Evolutionary conservation across 2,797 vertebrate species (phyloP).

Genomic region (Emys orbicularis): DNA sequence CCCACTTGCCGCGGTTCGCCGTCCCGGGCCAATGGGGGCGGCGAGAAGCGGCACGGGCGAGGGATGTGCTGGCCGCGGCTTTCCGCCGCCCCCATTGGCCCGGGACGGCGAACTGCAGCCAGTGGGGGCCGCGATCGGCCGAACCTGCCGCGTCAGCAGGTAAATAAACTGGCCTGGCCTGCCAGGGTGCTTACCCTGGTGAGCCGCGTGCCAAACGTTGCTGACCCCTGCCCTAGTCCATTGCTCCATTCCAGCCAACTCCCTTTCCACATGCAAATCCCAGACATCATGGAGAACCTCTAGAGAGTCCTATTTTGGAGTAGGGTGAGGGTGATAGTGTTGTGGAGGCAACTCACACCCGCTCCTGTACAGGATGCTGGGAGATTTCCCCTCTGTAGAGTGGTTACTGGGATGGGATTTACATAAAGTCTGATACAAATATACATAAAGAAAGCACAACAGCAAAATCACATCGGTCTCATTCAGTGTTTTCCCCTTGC

Average conservation of each 20-base stretch:
- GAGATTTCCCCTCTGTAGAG: accelerated
- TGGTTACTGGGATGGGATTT: background rate
- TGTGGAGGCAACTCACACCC: background rate
- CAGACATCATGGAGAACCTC: background rate
- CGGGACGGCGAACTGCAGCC: too few species aligned
- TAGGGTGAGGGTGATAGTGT: background rate
- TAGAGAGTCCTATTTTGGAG: background rate
- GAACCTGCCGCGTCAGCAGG: too few species aligned
- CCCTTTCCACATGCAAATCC: background rate
- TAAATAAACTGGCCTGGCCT: too few species aligned
- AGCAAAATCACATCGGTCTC: background rate
- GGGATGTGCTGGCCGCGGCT: too few species aligned
- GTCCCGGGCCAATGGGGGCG: too few species aligned
- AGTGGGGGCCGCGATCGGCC: too few species aligned
- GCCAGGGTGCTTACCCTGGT: too few species aligned
- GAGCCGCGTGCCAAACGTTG: too few species aligned
- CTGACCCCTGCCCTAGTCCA: background rate
- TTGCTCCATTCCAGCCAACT: background rate
- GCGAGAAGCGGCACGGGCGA: too few species aligned
- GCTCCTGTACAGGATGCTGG: background rate
- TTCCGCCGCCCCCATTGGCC: too few species aligned
- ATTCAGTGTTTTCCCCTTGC: background rate
- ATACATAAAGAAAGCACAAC: background rate
- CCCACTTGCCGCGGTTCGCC: too few species aligned
- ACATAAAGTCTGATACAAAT: background rate